Conservation (phyloP, 2,113 vertebrate species). For the Brachirus orientalis region DNA sequence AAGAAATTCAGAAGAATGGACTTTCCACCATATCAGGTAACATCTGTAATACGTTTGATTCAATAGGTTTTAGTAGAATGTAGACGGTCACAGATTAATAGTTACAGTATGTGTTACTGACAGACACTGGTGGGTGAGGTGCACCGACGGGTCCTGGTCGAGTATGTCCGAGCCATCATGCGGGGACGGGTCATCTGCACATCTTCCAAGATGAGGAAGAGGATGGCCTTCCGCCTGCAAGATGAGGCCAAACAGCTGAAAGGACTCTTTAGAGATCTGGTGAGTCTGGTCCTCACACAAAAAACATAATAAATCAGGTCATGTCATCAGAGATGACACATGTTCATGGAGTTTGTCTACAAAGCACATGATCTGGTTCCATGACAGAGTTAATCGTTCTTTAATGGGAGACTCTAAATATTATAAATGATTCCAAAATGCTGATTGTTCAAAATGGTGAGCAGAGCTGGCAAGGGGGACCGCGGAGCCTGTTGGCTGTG, state of each 20-base stretch:
- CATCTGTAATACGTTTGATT: background rate
- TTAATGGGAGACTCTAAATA: background rate
- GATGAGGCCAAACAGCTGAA: conserved; percentile 89
- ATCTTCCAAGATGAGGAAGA: conserved; percentile 87
- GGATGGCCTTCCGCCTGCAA: conserved; percentile 86
- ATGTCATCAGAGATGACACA: background rate
- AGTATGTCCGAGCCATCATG: conserved; percentile 89
- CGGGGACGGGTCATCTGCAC: conserved; percentile 87
- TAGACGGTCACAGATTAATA: background rate
- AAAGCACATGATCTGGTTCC: background rate
- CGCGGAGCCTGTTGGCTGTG: conserved; percentile 36
- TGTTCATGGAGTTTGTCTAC: background rate
- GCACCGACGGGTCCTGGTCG: conserved; percentile 87
- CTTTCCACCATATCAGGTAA: conserved; percentile 90
- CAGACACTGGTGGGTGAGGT: conserved; percentile 88
- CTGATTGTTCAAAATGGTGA: conserved; percentile 47
- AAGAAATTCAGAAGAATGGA: conserved; percentile 87
- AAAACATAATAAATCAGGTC: background rate
- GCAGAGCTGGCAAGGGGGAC: conserved; percentile 11
- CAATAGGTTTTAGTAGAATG: background rate
- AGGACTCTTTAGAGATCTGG: conserved; percentile 90
- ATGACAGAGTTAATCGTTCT: background rate
- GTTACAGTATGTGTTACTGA: background rate
- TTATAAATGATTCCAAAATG: conserved; percentile 30
- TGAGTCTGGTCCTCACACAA: conserved; percentile 69